Evolutionary conservation across 2,113 vertebrate species (phyloP).

Genomic region (Acanthochromis polyacanthus): DNA sequence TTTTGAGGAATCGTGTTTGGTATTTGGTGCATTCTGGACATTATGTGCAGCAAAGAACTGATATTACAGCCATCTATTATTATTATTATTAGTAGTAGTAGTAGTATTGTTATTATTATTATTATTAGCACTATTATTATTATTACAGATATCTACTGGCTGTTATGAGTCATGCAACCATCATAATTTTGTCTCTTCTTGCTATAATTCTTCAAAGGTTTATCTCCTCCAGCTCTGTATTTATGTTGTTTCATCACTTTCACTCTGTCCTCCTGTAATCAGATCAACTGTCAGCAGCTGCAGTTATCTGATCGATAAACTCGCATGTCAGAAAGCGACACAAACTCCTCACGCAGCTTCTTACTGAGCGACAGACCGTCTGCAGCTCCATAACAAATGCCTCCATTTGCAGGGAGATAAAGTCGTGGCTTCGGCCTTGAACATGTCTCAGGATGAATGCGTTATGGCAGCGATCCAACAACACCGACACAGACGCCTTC

Average conservation of each 20-base stretch:
- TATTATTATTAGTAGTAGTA: too few species aligned
- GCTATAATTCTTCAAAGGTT: background rate
- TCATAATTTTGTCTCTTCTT: too few species aligned
- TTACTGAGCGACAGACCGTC: slow-evolving; percentile 32
- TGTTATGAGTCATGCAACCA: too few species aligned
- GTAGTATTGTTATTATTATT: too few species aligned
- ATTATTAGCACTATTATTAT: too few species aligned
- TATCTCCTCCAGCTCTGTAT: background rate
- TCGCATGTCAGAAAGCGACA: background rate
- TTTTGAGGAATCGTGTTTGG: too few species aligned
- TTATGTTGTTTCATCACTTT: background rate
- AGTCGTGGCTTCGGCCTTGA: background rate
- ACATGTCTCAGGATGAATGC: slow-evolving; percentile 18
- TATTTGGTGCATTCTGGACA: too few species aligned
- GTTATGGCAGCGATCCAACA: slow-evolving; percentile 39
- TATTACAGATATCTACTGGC: too few species aligned
- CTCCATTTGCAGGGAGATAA: slow-evolving; percentile 24
- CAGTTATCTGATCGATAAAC: slow-evolving; percentile 15
- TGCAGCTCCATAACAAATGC: slow-evolving; percentile 44
- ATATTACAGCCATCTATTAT: too few species aligned
- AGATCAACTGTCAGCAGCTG: background rate
- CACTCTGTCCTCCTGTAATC: background rate
- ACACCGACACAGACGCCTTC: background rate
- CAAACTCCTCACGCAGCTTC: background rate
- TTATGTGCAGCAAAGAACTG: too few species aligned